Evolutionary conservation across 2,113 vertebrate species (phyloP).

Genomic region (Hemibagrus wyckioides): DNA sequence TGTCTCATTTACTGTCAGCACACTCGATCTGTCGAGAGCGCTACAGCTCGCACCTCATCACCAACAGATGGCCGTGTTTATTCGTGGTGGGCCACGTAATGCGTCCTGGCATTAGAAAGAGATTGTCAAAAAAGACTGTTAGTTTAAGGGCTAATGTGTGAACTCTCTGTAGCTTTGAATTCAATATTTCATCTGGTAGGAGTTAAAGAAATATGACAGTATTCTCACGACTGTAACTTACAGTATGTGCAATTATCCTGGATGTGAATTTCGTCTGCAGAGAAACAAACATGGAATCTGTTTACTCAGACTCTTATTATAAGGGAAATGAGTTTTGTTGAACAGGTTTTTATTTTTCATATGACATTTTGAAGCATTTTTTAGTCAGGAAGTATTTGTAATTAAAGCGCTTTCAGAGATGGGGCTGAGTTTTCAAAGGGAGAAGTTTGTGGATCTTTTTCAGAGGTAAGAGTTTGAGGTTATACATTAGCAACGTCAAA

Average conservation of each 20-base stretch:
- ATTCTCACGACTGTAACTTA: neutral
- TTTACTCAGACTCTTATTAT: neutral
- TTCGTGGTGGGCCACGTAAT: constrained; percentile 19
- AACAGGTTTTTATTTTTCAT: neutral
- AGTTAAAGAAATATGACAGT: constrained; percentile 48
- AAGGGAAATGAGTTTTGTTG: neutral
- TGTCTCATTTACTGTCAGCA: constrained; percentile 47
- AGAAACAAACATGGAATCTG: neutral
- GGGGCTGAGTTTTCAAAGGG: neutral
- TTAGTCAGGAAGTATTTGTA: neutral
- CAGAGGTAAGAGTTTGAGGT: neutral
- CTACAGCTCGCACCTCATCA: constrained; percentile 28
- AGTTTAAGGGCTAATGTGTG: constrained; percentile 24
- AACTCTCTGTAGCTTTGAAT: neutral
- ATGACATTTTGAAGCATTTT: neutral
- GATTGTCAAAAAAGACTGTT: constrained; percentile 19
- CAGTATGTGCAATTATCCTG: neutral
- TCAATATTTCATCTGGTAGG: neutral
- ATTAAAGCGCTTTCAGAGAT: neutral
- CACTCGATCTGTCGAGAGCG: constrained; percentile 10
- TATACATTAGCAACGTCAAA: neutral
- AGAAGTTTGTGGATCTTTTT: neutral
- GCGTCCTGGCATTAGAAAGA: constrained; percentile 29
- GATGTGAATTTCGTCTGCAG: neutral
- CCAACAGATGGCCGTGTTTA: constrained; percentile 50